Conservation (phyloP, 2,113 vertebrate species). For the Corydoras sp. region DNA sequence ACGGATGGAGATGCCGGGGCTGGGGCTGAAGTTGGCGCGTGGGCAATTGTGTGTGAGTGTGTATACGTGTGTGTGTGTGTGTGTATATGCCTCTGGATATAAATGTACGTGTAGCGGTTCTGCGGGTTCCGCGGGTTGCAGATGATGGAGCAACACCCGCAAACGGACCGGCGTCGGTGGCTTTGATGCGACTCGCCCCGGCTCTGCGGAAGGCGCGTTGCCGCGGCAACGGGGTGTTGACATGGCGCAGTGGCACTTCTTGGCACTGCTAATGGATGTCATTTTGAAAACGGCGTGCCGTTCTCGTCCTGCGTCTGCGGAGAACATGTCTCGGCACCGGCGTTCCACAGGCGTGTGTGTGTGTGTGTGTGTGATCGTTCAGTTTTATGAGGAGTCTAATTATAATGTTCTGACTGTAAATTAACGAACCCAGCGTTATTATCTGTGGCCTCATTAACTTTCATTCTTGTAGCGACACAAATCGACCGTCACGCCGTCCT, state of each 20-base stretch:
- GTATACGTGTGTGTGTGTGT: constrained; percentile 20
- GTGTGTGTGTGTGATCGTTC: no score
- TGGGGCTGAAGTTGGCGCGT: constrained; percentile 6
- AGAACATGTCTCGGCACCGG: constrained; percentile 12
- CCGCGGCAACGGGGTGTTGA: constrained; percentile 62
- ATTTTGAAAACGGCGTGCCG: constrained; percentile 32
- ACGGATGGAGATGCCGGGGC: constrained; percentile 46
- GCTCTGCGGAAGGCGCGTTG: constrained; percentile 50
- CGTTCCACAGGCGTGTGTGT: no score
- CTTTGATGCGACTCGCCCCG: constrained; percentile 47
- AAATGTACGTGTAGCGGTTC: no score
- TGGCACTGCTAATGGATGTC: constrained; percentile 54
- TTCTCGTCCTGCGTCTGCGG: constrained; percentile 38
- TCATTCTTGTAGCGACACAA: no score
- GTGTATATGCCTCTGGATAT: background rate
- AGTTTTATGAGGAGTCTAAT: no score
- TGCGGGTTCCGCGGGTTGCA: constrained; percentile 19
- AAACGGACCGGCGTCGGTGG: constrained; percentile 24
- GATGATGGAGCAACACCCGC: constrained; percentile 26
- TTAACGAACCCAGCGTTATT: no score
- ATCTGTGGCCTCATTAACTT: no score
- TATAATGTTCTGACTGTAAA: no score
- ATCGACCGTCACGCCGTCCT: no score
- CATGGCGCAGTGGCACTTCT: constrained; percentile 49
- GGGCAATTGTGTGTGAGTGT: constrained; percentile 12